phyloP scores from a whole-genome alignment of 2,888 invertebrate genomes.

The Kuschelorhynchus macadamiae region DNA sequence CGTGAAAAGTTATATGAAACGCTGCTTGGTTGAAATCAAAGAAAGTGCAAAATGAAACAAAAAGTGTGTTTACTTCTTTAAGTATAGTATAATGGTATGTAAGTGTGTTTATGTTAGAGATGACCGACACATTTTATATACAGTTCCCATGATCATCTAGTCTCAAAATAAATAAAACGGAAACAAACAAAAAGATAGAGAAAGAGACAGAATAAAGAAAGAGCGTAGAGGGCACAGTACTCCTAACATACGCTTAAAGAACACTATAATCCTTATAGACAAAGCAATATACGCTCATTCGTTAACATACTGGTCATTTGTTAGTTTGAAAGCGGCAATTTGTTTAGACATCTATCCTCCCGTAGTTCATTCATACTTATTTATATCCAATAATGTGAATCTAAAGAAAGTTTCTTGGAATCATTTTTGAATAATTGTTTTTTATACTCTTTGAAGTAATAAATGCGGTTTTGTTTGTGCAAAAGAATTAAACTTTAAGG shows the following conservation, averaged over 20 bases:
- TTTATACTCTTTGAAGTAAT: not conserved
- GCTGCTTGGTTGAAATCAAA: conserved; percentile 26
- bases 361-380: conserved; percentile 33
- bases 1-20: conserved; percentile 8
- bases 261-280: conserved; percentile 31
- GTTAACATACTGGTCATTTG: conserved; percentile 28
- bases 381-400: conserved; percentile 23
- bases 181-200: conserved; percentile 40
- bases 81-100: conserved; percentile 34
- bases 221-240: conserved; percentile 40
- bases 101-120: conserved; percentile 36
- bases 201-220: conserved; percentile 45
- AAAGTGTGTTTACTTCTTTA: conserved; percentile 34
- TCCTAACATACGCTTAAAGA: conserved; percentile 44
- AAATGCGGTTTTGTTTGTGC: no score
- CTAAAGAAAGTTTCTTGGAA: conserved; percentile 25
- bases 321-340: conserved; percentile 38
- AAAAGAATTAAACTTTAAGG: no score
- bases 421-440: not conserved
- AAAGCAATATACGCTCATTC: conserved; percentile 27
- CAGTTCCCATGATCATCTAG: conserved; percentile 44
- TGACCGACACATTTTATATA: conserved; percentile 32
- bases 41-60: conserved; percentile 33
- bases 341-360: conserved; percentile 25
- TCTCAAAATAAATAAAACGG: conserved; percentile 38